A percentile compares a stretch with the other conserved stretches of the same genome.
Conservation (phyloP, 2,888 invertebrate species). For the Strigamia crassipes region DNA sequence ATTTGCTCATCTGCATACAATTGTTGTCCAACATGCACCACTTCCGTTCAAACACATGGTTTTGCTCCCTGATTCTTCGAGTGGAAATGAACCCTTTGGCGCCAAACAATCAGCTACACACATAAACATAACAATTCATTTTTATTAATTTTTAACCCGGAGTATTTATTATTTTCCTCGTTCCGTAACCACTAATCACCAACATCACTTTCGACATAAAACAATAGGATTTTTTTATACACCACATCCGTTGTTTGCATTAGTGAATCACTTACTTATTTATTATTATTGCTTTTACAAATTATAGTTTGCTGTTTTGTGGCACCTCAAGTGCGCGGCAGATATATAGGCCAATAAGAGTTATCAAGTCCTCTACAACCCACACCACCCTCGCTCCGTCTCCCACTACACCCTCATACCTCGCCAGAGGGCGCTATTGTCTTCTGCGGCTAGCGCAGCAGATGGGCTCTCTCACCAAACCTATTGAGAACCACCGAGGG, state of each 20-base stretch:
- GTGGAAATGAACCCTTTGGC: conserved; percentile 32
- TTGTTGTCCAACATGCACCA: conserved; percentile 1
- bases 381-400: background rate
- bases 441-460: conserved; percentile 7
- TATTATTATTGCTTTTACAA: background rate
- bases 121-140: background rate
- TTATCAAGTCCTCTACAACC: conserved; percentile 22
- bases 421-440: conserved; percentile 30
- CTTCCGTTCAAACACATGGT: background rate
- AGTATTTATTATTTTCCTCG: background rate
- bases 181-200: conserved; percentile 11
- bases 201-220: background rate
- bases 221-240: background rate
- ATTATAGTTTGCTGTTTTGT: background rate
- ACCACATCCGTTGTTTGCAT: background rate
- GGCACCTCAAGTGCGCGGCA: conserved; percentile 1
- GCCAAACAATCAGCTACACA: background rate
- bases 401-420: background rate
- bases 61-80: background rate
- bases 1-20: conserved; percentile 29
- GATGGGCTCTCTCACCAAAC: conserved; percentile 37
- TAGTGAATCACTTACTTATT: background rate
- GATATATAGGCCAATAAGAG: conserved; percentile 25
- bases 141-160: background rate
- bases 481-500: conserved; percentile 37